Evolutionary conservation across 1,140 invertebrate genomes (phyloP), one percentile per base, ranked within the genome.

Genomic region (Papilio xuthus): DNA sequence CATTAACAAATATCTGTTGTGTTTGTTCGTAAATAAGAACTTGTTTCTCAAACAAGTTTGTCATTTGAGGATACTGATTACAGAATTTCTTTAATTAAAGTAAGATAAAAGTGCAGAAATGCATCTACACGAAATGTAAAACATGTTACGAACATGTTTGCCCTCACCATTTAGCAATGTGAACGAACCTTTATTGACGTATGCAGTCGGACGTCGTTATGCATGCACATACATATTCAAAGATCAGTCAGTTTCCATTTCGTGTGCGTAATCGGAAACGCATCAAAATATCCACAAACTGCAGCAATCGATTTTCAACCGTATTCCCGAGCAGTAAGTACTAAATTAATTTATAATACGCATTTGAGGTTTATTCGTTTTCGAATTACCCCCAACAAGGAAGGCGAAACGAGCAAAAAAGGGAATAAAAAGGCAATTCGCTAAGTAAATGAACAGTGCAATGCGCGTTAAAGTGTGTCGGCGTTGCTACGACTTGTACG

Each of bases 141-240:
- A 72, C 70, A 15, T 41, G 37, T 72, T 72, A 13, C 41, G 37
- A 72, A 20, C 20, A 15, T n/a, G 7, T 7, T 4, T 44, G 41
- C 71, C 41, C 71, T 73, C 74, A n/a, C 13, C 74, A 26, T 76
- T 76, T 76, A 76, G 7, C 73, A 75, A 56, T 76, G 74, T 76
- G 74, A 76, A 76, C 74, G 74, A 76, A 76, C 73, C 73, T 75
- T 75, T 60, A 75, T 86, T 86, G 85, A 89, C 90, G 85, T 87
- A 82, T 83, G 80, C 84, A 90, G 84, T 87, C 86, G 88, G 74
- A 76, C 77, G 82, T 83, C 74, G 81, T 81, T 79, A 85, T 84
- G 86, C 89, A 87, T 88, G 86, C 84, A 85, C 86, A 93, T 93
- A 81, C 87, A 93, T 92, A 93, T 93, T 93, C 90, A 93, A 90